Conservation (phyloP, 2,888 invertebrate species). For the Venusia cambrica region DNA sequence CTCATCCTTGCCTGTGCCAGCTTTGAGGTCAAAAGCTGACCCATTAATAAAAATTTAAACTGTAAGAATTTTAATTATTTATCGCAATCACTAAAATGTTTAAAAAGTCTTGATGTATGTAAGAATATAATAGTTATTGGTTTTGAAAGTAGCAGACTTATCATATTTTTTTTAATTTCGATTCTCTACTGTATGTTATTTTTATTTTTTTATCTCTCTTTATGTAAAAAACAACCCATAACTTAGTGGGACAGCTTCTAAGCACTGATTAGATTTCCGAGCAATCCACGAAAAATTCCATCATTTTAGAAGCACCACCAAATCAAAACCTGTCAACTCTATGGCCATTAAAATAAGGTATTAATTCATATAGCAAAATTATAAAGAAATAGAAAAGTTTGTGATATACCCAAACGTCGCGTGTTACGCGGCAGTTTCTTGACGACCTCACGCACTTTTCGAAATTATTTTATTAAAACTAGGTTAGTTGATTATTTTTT, state of each 20-base stretch:
- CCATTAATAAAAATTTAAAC: too few relatives aligned
- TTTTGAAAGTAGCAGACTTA: too few relatives aligned
- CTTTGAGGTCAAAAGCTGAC: too few relatives aligned
- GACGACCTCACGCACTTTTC: slow-evolving; percentile 69
- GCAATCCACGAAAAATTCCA: slow-evolving; percentile 30
- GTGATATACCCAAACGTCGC: slow-evolving; percentile 47
- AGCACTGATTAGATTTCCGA: slow-evolving; percentile 65
- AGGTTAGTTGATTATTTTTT: slow-evolving; percentile 70
- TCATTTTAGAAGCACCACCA: slow-evolving; percentile 19
- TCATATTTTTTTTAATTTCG: slow-evolving; percentile 50
- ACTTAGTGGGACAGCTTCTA: slow-evolving; percentile 61
- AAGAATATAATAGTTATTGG: too few relatives aligned
- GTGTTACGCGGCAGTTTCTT: slow-evolving; percentile 61
- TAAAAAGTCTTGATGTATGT: too few relatives aligned
- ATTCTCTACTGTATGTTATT: slow-evolving; percentile 35
- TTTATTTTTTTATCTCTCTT: slow-evolving; percentile 57
- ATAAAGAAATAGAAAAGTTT: slow-evolving; percentile 44
- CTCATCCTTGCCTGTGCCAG: too few relatives aligned
- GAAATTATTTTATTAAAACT: slow-evolving; percentile 78
- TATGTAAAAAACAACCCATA: slow-evolving; percentile 55
- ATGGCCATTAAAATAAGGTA: slow-evolving; percentile 30
- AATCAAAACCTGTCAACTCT: slow-evolving; percentile 20
- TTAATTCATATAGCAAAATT: slow-evolving; percentile 27
- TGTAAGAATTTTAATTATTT: too few relatives aligned
- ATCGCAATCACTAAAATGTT: too few relatives aligned